phyloP scores from a whole-genome alignment of 1,140 invertebrate species.

The Brachionus paranguensis region DNA sequence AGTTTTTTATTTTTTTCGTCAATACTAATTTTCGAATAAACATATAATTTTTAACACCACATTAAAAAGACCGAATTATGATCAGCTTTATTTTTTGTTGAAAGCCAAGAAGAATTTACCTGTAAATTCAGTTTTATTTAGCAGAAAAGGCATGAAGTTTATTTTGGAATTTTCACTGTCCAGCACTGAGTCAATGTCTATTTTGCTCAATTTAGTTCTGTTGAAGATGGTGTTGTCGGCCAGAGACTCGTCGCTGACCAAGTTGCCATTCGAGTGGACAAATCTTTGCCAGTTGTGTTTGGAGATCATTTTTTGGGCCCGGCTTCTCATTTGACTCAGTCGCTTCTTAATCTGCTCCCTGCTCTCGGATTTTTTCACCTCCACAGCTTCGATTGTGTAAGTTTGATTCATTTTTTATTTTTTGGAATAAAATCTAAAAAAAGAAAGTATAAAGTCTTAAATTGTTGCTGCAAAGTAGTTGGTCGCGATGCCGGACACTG shows the following conservation, averaged over 20 bases:
- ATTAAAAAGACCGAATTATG: conserved; percentile 16
- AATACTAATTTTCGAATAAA: conserved; percentile 4
- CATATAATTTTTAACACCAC: neutral
- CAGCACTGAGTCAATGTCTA: neutral
- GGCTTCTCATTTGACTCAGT: neutral
- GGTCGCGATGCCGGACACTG: neutral
- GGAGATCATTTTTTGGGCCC: neutral
- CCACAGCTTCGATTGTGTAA: neutral
- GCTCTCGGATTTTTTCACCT: neutral
- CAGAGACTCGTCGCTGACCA: neutral
- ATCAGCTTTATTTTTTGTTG: conserved; percentile 22
- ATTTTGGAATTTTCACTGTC: neutral
- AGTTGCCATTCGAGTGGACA: neutral
- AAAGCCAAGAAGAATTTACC: neutral
- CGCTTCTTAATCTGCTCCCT: neutral
- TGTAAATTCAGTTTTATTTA: conserved; percentile 35
- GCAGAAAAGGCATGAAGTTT: neutral
- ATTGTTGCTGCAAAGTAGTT: neutral
- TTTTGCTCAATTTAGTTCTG: neutral
- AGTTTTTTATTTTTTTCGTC: conserved; percentile 14
- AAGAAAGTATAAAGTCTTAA: neutral
- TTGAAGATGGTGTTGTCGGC: neutral
- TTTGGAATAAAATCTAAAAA: neutral
- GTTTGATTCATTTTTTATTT: conserved; percentile 30
- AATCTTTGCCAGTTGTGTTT: conserved; percentile 26